Evolutionary conservation across 2,797 vertebrate genomes (phyloP).

Genomic region (Pitangus sulphuratus): DNA sequence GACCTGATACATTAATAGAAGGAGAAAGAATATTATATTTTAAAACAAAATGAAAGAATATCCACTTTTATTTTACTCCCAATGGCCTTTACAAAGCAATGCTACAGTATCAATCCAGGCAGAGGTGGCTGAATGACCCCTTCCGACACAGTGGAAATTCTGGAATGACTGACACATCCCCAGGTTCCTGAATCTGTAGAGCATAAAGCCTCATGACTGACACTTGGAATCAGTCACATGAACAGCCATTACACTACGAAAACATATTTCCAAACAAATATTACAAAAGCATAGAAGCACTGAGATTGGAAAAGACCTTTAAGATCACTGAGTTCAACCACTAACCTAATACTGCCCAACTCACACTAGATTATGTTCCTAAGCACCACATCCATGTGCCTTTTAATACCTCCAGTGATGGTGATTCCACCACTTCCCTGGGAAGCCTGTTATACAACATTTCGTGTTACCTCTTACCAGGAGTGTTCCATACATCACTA

Average conservation of each 20-base stretch:
- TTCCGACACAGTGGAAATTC: neutral
- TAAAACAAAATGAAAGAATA: neutral
- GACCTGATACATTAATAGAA: neutral
- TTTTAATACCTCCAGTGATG: neutral
- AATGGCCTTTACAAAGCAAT: neutral
- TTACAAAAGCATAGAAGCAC: neutral
- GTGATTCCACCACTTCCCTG: neutral
- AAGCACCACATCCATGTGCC: fast-evolving
- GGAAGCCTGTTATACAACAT: neutral
- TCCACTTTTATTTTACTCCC: neutral
- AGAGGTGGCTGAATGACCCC: neutral
- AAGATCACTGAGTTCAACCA: neutral
- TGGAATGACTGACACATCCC: neutral
- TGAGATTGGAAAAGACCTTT: neutral
- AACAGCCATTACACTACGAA: neutral
- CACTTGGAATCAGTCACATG: fast-evolving
- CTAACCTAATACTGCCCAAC: neutral
- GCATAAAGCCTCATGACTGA: neutral
- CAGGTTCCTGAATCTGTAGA: neutral
- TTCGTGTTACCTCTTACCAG: neutral
- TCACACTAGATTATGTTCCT: neutral
- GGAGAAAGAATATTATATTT: neutral
- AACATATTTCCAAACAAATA: neutral
- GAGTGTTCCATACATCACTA: neutral
- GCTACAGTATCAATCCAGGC: neutral